These are phyloP conservation scores for Acanthopagrus latus DNA, from an alignment of 2,797 vertebrate genomes.

Conservation along the genomic window DNA sequence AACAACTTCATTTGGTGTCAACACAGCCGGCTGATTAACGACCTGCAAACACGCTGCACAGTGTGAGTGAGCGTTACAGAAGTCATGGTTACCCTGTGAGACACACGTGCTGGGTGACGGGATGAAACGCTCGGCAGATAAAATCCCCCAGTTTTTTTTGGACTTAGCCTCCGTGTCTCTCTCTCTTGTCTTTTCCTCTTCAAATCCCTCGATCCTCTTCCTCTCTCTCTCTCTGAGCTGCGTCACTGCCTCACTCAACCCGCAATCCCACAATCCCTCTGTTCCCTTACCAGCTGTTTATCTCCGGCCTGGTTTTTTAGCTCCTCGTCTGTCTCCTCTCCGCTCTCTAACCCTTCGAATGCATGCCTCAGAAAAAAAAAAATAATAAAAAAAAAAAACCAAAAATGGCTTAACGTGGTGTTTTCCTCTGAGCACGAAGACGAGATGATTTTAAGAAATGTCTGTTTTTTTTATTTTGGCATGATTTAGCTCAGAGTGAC, in stretches of 20 bases:
- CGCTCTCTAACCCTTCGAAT: background rate
- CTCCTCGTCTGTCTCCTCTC: background rate
- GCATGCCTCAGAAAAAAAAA: conserved; percentile 13
- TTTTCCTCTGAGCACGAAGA: background rate
- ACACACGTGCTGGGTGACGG: no score
- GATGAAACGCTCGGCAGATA: background rate
- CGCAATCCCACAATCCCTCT: conserved; percentile 38
- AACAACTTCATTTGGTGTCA: background rate
- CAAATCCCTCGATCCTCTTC: conserved; percentile 28
- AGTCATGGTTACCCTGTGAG: background rate
- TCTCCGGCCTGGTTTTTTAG: conserved; percentile 7
- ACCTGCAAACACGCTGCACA: background rate
- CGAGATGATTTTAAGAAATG: background rate
- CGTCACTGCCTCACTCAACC: background rate
- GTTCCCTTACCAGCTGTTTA: conserved; percentile 29
- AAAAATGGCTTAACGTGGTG: background rate
- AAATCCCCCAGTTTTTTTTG: background rate
- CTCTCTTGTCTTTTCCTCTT: conserved; percentile 29
- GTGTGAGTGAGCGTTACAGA: background rate
- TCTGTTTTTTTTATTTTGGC: background rate
- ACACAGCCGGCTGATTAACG: background rate
- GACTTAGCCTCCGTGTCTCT: conserved; percentile 2
- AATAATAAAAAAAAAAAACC: no score
- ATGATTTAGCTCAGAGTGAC: background rate
- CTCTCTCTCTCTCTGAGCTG: conserved; percentile 11